Percentiles rank a stretch among this genome's conserved stretches.
phyloP scores from a whole-genome alignment of 2,113 vertebrate genomes.

The Corythoichthys intestinalis region DNA sequence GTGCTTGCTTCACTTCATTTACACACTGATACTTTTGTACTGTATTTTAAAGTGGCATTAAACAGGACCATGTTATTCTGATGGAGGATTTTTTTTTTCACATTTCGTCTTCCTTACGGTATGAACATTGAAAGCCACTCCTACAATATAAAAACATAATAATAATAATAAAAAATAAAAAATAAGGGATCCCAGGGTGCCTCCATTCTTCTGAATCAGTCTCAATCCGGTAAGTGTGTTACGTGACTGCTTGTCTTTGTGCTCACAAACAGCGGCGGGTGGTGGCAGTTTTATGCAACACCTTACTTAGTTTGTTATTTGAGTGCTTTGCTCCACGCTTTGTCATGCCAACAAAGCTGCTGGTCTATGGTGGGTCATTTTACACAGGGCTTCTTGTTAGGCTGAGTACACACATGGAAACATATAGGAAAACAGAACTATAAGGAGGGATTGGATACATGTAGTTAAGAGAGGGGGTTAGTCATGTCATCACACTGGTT shows the following conservation, averaged over 20 bases:
- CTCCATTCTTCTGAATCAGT: slow-evolving; percentile 18
- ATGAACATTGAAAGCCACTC: too few species aligned
- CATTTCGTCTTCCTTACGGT: too few species aligned
- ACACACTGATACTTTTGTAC: neutral
- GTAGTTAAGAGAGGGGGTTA: neutral
- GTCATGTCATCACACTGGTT: neutral
- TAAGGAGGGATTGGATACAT: slow-evolving; percentile 2
- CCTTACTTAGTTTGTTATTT: slow-evolving; percentile 72
- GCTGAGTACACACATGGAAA: slow-evolving; percentile 16
- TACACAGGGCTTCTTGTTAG: slow-evolving; percentile 63
- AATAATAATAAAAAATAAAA: too few species aligned
- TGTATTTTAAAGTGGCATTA: neutral
- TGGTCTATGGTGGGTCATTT: slow-evolving; percentile 66
- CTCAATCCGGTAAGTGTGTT: slow-evolving; percentile 14
- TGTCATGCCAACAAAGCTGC: slow-evolving; percentile 82
- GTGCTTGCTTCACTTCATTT: neutral
- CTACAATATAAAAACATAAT: neutral
- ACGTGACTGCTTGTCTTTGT: slow-evolving; percentile 43
- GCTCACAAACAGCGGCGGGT: slow-evolving; percentile 18
- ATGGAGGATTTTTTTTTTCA: too few species aligned
- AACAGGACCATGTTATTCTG: neutral
- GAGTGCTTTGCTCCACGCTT: slow-evolving; percentile 59
- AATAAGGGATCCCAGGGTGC: slow-evolving; percentile 15
- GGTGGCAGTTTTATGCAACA: slow-evolving; percentile 58
- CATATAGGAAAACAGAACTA: slow-evolving; percentile 5